phyloP scores from a whole-genome alignment of 2,797 vertebrate species.

The Anguilla obscura region DNA sequence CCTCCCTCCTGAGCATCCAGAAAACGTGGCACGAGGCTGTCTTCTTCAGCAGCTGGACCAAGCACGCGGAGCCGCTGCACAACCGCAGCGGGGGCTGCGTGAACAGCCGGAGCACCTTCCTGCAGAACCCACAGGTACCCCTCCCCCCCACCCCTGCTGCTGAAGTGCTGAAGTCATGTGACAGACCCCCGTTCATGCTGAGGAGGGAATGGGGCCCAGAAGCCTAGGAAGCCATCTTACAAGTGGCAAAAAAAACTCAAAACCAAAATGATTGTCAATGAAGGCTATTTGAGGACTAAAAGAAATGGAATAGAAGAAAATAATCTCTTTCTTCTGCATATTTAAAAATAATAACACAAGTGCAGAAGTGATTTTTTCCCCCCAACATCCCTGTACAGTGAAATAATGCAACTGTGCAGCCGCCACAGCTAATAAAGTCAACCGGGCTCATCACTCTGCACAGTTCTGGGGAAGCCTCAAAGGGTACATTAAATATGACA shows the following conservation, averaged over 20 bases:
- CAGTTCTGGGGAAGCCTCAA: neutral
- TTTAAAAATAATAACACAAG: neutral
- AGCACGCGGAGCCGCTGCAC: conserved; percentile 75
- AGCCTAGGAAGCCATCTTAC: neutral
- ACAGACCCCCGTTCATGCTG: neutral
- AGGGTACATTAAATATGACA: neutral
- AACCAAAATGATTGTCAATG: neutral
- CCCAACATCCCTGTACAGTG: neutral
- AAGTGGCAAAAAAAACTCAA: neutral
- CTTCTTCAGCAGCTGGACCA: conserved; percentile 80
- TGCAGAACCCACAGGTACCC: conserved; percentile 91
- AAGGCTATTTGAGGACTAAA: neutral
- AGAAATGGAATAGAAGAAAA: neutral
- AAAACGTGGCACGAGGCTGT: conserved; percentile 83
- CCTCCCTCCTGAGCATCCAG: conserved; percentile 78
- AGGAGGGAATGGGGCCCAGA: too few relatives aligned
- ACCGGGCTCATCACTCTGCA: neutral
- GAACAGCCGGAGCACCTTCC: conserved; percentile 83
- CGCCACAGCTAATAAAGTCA: neutral
- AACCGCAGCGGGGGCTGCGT: conserved; percentile 89
- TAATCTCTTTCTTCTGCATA: neutral
- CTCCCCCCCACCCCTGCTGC: too few relatives aligned
- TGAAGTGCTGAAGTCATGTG: conserved; percentile 7
- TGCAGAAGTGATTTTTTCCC: neutral
- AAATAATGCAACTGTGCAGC: neutral